A percentile compares a stretch with the other conserved stretches of the same genome.
Conservation (phyloP, 2,797 vertebrate genomes). For the Melanotaenia parkinsoni region DNA sequence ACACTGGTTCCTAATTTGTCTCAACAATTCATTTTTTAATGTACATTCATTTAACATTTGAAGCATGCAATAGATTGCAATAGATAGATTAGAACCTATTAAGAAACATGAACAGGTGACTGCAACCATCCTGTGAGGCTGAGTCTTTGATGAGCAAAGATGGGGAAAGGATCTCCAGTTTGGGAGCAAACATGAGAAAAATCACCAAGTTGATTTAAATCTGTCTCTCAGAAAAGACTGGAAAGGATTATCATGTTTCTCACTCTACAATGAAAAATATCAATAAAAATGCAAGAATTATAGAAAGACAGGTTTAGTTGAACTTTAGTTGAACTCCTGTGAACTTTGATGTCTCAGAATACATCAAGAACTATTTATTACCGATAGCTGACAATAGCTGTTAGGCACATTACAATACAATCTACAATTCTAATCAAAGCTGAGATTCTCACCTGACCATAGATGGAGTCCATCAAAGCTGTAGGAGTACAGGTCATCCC, state of each 20-base stretch:
- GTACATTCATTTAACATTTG: too few relatives aligned
- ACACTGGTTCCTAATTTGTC: neutral
- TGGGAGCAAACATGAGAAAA: too few relatives aligned
- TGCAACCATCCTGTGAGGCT: too few relatives aligned
- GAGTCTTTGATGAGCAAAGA: too few relatives aligned
- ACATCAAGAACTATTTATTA: neutral
- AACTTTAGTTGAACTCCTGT: neutral
- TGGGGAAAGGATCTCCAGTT: too few relatives aligned
- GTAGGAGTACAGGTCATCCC: slow-evolving; percentile 96
- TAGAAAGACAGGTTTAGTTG: neutral
- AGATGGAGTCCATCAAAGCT: slow-evolving; percentile 98
- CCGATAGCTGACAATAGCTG: neutral
- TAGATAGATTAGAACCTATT: too few relatives aligned
- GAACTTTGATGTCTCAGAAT: neutral
- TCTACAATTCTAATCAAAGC: neutral
- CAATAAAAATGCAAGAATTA: too few relatives aligned
- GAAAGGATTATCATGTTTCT: neutral
- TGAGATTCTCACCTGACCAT: slow-evolving; percentile 91
- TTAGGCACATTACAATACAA: neutral
- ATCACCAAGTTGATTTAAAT: neutral
- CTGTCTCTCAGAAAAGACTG: neutral
- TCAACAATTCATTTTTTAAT: too few relatives aligned
- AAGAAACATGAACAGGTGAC: too few relatives aligned
- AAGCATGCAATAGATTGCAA: too few relatives aligned
- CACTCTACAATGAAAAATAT: neutral